Evolutionary conservation across 2,797 vertebrate genomes (phyloP).

Genomic region (Macroramphosus scolopax): DNA sequence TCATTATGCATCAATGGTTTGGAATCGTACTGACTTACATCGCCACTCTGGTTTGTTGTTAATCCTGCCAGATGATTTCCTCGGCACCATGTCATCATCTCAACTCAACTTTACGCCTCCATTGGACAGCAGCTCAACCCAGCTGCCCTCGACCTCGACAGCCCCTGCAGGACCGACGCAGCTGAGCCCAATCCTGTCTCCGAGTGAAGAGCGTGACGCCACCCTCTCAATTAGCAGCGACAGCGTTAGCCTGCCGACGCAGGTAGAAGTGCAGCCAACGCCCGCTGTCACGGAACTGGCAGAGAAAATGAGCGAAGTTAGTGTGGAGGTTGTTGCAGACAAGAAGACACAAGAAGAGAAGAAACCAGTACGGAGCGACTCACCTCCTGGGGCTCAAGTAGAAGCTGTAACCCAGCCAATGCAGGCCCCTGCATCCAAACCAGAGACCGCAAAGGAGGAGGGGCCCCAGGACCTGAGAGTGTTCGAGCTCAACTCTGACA

Average conservation of each 20-base stretch:
- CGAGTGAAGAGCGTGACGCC: constrained; percentile 69
- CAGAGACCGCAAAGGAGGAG: constrained; percentile 83
- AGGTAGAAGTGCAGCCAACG: constrained; percentile 78
- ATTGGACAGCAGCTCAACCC: constrained; percentile 26
- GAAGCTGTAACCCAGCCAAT: constrained; percentile 25
- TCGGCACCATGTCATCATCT: constrained; percentile 77
- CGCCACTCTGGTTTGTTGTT: not conserved
- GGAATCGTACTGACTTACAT: not conserved
- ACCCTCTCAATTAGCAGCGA: constrained; percentile 90
- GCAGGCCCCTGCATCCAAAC: constrained; percentile 67
- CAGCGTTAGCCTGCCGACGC: constrained; percentile 88
- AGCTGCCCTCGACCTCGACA: constrained; percentile 1
- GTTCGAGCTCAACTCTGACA: constrained; percentile 97
- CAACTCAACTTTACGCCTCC: constrained; percentile 68
- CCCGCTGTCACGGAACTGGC: constrained; percentile 59
- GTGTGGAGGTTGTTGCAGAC: constrained; percentile 71
- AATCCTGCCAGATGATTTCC: constrained; percentile 82
- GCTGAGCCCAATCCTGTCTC: constrained; percentile 55
- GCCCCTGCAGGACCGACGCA: constrained; percentile 24
- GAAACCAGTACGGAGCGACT: constrained; percentile 40
- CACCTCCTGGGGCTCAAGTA: constrained; percentile 15
- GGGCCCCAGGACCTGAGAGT: constrained; percentile 89
- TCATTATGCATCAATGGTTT: not conserved
- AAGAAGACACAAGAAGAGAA: constrained; percentile 58
- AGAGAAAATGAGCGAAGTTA: constrained; percentile 76